Evolutionary conservation across 2,113 vertebrate species (phyloP).

Genomic region (Pungitius pungitius): DNA sequence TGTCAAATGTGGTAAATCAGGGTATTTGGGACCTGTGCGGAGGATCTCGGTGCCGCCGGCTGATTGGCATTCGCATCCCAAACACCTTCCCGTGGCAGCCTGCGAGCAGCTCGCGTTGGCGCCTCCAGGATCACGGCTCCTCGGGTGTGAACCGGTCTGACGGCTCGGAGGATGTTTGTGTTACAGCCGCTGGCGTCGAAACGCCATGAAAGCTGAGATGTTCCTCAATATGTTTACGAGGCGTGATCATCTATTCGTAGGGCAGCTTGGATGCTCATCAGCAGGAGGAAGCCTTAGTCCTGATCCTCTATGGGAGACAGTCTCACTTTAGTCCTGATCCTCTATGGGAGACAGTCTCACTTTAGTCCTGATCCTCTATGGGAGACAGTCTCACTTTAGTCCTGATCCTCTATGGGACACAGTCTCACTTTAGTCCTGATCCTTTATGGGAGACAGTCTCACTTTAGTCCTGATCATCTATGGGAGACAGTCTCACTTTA

Average conservation of each 20-base stretch:
- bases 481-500: no score
- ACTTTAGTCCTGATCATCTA: no score
- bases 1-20: no score
- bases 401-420: no score
- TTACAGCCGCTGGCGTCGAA: not conserved
- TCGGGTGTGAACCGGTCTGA: constrained; percentile 40
- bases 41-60: not conserved
- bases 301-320: no score
- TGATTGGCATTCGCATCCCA: not conserved
- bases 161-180: not conserved
- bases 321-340: no score
- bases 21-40: not conserved
- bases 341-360: no score
- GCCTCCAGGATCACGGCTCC: constrained; percentile 18
- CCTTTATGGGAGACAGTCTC: no score
- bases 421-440: no score
- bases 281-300: not conserved
- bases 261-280: not conserved
- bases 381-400: no score
- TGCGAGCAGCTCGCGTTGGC: constrained; percentile 14
- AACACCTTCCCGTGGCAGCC: not conserved
- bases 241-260: not conserved
- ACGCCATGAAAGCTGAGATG: constrained; percentile 30
- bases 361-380: no score
- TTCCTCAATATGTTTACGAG: constrained; percentile 48